Percentiles rank a stretch among this genome's conserved stretches.
Evolutionary conservation across 2,888 invertebrate genomes (phyloP).

Genomic region (Drosophila lacicola): DNA sequence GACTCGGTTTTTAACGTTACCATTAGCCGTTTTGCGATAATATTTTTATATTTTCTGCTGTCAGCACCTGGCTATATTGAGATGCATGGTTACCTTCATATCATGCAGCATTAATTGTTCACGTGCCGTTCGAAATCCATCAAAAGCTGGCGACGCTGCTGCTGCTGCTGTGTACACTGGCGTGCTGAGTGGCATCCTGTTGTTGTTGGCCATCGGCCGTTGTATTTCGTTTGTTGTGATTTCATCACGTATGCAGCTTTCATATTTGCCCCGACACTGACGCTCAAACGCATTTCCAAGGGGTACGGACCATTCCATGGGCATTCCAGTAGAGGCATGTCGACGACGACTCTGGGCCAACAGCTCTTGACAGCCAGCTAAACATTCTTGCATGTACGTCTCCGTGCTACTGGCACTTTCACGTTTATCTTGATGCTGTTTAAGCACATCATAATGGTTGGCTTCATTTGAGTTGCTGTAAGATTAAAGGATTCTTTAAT

Average conservation of each 20-base stretch:
- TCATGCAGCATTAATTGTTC: constrained; percentile 73
- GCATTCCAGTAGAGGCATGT: not conserved
- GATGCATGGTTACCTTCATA: constrained; percentile 54
- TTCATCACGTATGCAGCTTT: constrained; percentile 47
- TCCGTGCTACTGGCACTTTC: constrained; percentile 1
- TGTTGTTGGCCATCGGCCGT: not conserved
- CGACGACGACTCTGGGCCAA: constrained; percentile 25
- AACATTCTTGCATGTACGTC: constrained; percentile 25
- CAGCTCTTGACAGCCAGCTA: constrained; percentile 30
- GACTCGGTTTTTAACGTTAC: no score
- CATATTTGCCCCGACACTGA: constrained; percentile 46
- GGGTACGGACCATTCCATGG: not conserved
- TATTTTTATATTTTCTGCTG: no score
- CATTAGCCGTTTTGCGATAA: no score
- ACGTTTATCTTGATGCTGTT: constrained; percentile 50
- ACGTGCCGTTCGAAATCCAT: constrained; percentile 78
- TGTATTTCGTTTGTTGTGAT: not conserved
- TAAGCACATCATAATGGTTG: constrained; percentile 5
- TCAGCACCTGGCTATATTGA: not conserved
- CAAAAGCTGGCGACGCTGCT: not conserved
- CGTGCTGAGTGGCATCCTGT: not conserved
- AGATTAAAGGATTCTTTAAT: not conserved
- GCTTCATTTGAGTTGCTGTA: constrained; percentile 33
- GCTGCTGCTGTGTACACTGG: not conserved
- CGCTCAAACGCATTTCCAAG: constrained; percentile 22